A percentile compares a stretch with the other conserved stretches of the same genome.
Conservation (phyloP, 2,797 vertebrate species). For the Thalassophryne amazonica region DNA sequence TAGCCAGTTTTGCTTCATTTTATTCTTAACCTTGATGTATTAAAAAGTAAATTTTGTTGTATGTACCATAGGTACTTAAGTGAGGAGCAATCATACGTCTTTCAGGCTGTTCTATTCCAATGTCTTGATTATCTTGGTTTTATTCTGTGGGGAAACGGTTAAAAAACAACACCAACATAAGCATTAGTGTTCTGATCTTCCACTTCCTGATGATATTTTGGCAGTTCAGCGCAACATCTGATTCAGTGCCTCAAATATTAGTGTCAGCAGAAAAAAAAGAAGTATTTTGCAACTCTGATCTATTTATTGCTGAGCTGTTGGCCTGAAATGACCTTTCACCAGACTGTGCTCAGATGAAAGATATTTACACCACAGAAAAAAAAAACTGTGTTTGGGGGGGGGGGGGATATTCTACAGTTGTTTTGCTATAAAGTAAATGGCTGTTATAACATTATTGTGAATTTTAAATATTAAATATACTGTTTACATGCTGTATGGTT, state of each 20-base stretch:
- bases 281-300: constrained; percentile 8
- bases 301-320: not conserved
- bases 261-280: constrained; percentile 40
- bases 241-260: constrained; percentile 1
- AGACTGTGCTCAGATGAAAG: not conserved
- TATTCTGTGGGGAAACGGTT: too few species aligned
- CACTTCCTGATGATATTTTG: constrained; percentile 45
- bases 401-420: too few species aligned
- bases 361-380: not conserved
- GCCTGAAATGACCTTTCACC: not conserved
- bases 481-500: too few species aligned
- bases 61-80: too few species aligned
- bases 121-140: not conserved
- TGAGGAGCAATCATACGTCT: not conserved
- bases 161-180: too few species aligned
- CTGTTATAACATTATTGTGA: too few species aligned
- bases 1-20: not conserved
- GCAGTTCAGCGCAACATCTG: constrained; percentile 49
- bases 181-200: constrained; percentile 23
- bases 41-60: too few species aligned
- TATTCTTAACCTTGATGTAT: not conserved
- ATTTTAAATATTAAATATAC: too few species aligned
- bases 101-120: not conserved
- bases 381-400: too few species aligned
- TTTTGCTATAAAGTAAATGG: too few species aligned